These are phyloP conservation scores for Naja naja DNA, from an alignment of 2,113 vertebrate species.

Conservation along the genomic window DNA sequence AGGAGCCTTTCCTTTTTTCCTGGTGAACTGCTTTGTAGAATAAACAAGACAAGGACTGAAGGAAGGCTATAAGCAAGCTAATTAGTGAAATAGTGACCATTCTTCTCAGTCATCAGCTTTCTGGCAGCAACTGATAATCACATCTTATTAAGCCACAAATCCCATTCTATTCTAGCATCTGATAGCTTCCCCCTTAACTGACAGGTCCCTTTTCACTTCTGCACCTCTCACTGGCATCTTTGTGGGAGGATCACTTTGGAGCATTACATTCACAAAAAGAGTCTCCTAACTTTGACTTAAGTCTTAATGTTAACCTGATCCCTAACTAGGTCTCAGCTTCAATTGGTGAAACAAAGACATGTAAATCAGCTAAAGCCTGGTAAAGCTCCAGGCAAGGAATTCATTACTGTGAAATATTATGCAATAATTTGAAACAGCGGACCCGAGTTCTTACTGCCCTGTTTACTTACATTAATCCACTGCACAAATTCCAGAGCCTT, in stretches of 20 bases:
- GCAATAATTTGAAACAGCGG: background rate
- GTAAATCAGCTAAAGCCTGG: background rate
- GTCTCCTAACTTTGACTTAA: background rate
- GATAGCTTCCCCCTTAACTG: background rate
- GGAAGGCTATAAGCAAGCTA: background rate
- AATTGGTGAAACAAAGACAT: background rate
- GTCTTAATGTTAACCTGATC: background rate
- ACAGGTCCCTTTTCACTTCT: background rate
- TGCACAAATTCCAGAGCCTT: background rate
- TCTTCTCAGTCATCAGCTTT: background rate
- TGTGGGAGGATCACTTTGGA: background rate
- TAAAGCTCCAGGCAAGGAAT: background rate
- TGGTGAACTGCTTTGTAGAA: background rate
- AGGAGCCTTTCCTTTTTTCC: background rate
- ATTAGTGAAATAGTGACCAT: background rate
- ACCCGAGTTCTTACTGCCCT: background rate
- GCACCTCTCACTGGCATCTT: background rate
- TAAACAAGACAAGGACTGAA: background rate
- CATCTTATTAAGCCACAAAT: background rate
- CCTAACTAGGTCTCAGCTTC: background rate
- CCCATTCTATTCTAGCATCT: background rate
- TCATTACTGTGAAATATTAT: background rate
- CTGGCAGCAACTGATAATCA: background rate
- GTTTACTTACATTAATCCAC: background rate
- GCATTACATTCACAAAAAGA: background rate